These are phyloP conservation scores for Pelusios castaneus DNA, from an alignment of 2,113 vertebrate genomes.

Conservation along the genomic window DNA sequence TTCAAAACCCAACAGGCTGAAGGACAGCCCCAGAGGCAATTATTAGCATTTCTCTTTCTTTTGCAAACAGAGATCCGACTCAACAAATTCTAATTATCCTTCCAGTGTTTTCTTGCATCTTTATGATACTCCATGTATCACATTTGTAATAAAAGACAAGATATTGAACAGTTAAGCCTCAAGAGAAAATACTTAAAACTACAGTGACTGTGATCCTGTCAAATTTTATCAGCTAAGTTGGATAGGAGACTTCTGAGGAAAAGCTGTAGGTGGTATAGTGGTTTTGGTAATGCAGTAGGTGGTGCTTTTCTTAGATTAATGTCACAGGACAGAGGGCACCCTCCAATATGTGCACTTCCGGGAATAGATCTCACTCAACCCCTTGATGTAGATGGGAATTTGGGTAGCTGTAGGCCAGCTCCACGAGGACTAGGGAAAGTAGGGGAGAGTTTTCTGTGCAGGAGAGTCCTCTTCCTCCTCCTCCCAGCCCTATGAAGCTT, in stretches of 20 bases:
- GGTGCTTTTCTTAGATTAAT: background rate
- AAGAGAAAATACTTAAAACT: slow-evolving; percentile 3
- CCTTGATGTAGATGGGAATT: background rate
- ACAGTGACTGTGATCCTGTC: background rate
- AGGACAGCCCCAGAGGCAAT: slow-evolving; percentile 14
- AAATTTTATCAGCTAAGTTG: background rate
- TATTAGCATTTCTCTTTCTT: background rate
- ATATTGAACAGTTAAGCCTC: background rate
- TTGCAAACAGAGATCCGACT: background rate
- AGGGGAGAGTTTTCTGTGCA: background rate
- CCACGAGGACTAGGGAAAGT: too few relatives aligned
- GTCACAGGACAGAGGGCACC: background rate
- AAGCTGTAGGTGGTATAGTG: background rate
- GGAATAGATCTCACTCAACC: background rate
- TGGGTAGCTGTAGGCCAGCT: background rate
- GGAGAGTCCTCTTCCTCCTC: background rate
- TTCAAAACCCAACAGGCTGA: background rate
- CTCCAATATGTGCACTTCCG: background rate
- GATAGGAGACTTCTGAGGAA: background rate
- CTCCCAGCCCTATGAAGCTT: background rate
- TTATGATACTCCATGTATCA: rapidly evolving
- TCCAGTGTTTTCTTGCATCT: background rate
- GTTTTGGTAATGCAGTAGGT: background rate
- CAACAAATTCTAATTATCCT: background rate
- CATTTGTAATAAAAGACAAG: background rate